Percentiles rank a stretch among this genome's conserved stretches.
Conservation (phyloP, 2,888 invertebrate genomes). For the Omphaloscelis lunosa region DNA sequence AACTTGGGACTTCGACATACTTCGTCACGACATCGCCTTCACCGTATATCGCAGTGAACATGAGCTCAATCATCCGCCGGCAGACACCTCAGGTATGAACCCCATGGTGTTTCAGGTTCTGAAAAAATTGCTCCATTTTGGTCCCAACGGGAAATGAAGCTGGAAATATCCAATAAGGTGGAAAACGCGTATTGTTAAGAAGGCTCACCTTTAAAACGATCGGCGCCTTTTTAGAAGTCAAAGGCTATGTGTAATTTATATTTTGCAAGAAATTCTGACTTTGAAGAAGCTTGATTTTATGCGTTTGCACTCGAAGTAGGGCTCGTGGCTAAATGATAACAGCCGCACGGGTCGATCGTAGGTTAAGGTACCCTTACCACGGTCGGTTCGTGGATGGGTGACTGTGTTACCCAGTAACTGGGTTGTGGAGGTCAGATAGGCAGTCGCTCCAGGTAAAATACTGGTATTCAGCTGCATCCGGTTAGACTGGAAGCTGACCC, state of each 20-base stretch:
- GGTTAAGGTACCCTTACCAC: too few species aligned
- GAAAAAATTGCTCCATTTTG: neutral
- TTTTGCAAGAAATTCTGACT: neutral
- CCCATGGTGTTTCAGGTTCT: neutral
- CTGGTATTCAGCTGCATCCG: too few species aligned
- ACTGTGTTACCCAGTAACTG: too few species aligned
- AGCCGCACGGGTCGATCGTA: too few species aligned
- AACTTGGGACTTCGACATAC: slow-evolving; percentile 99
- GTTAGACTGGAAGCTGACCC: too few species aligned
- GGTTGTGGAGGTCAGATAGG: too few species aligned
- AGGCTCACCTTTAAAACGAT: neutral
- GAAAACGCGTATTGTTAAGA: neutral
- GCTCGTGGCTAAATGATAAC: too few species aligned
- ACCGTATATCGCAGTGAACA: slow-evolving; percentile 91
- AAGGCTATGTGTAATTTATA: neutral
- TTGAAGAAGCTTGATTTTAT: neutral
- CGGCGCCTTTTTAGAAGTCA: neutral
- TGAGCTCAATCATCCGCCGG: slow-evolving; percentile 72
- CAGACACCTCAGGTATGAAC: slow-evolving; percentile 73
- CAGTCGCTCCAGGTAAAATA: too few species aligned
- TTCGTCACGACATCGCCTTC: slow-evolving; percentile 97
- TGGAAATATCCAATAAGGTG: neutral
- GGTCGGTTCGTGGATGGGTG: too few species aligned
- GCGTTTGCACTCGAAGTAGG: neutral
- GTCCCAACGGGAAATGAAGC: neutral